A percentile compares a stretch with the other conserved stretches of the same genome.
Conservation (phyloP, 2,113 vertebrate genomes). For the Pseudolaguvia tuberculata region DNA sequence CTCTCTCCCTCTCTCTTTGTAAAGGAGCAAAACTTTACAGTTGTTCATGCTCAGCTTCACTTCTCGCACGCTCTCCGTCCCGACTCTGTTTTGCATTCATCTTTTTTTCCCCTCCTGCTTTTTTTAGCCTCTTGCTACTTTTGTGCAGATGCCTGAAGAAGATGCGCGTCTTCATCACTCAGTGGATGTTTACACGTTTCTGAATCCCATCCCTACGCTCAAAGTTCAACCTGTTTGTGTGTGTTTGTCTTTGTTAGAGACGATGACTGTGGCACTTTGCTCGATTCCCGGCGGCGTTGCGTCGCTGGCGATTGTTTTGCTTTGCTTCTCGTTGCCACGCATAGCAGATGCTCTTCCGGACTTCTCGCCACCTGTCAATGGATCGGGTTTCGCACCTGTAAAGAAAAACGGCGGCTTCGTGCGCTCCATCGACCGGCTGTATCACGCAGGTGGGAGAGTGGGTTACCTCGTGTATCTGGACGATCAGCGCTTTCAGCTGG, state of each 20-base stretch:
- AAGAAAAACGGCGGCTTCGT: conserved; percentile 73
- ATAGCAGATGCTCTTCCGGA: conserved; percentile 32
- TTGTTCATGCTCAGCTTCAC: conserved; percentile 73
- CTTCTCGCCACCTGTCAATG: conserved; percentile 63
- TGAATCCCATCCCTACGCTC: conserved; percentile 48
- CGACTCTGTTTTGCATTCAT: conserved; percentile 37
- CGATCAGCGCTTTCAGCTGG: conserved; percentile 80
- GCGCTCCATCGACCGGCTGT: conserved; percentile 79
- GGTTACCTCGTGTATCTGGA: conserved; percentile 85
- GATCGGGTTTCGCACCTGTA: conserved; percentile 62
- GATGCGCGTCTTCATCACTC: conserved; percentile 58
- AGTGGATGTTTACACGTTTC: background rate
- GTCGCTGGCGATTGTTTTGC: conserved; percentile 56
- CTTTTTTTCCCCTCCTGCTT: conserved; percentile 34
- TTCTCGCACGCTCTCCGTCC: conserved; percentile 52
- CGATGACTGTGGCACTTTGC: conserved; percentile 57
- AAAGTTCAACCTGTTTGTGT: conserved; percentile 40
- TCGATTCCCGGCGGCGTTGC: conserved; percentile 53
- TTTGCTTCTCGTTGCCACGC: conserved; percentile 57
- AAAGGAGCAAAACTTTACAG: conserved; percentile 73
- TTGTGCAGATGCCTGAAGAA: conserved; percentile 55
- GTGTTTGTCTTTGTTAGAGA: conserved; percentile 52
- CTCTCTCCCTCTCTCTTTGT: conserved; percentile 40
- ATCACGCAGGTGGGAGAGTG: conserved; percentile 82
- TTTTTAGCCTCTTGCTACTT: conserved; percentile 49